phyloP scores from a whole-genome alignment of 2,797 vertebrate species.

The Gallinago solitaria region DNA sequence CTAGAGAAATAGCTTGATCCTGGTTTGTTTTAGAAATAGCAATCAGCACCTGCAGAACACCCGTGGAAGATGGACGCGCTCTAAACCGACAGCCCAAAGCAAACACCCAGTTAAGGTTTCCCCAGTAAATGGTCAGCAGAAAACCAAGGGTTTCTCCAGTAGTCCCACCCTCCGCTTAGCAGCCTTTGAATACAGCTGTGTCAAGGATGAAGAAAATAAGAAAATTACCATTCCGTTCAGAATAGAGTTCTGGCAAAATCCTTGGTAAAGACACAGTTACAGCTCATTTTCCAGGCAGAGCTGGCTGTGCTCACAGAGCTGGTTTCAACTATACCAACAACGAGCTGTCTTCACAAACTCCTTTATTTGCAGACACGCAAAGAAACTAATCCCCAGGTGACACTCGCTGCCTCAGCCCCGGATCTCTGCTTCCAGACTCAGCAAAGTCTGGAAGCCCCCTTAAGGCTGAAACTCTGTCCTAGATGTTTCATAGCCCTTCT shows the following conservation, averaged over 20 bases:
- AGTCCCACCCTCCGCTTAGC: not conserved
- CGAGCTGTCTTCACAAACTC: not conserved
- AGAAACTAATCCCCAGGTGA: not conserved
- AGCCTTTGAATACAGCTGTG: not conserved
- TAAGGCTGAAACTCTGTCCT: not conserved
- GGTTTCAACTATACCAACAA: not conserved
- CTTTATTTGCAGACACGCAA: not conserved
- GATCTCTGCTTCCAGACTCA: not conserved
- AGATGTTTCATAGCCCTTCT: not conserved
- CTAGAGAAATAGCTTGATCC: not conserved
- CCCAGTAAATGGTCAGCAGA: not conserved
- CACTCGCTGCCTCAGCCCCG: not conserved
- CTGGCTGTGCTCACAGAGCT: not conserved
- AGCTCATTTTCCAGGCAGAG: not conserved
- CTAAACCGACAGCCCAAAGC: not conserved
- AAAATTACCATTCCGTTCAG: not conserved
- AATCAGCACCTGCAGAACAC: not conserved
- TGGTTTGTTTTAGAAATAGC: not conserved
- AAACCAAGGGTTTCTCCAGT: not conserved
- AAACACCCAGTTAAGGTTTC: not conserved
- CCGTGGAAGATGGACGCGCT: accelerated
- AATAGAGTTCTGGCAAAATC: not conserved
- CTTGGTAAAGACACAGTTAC: not conserved
- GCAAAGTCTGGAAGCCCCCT: not conserved
- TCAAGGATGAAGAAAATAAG: not conserved